Evolutionary conservation across 1,140 invertebrate genomes (phyloP), one percentile per base, ranked within the genome.

Genomic region (Drosophila sp.): DNA sequence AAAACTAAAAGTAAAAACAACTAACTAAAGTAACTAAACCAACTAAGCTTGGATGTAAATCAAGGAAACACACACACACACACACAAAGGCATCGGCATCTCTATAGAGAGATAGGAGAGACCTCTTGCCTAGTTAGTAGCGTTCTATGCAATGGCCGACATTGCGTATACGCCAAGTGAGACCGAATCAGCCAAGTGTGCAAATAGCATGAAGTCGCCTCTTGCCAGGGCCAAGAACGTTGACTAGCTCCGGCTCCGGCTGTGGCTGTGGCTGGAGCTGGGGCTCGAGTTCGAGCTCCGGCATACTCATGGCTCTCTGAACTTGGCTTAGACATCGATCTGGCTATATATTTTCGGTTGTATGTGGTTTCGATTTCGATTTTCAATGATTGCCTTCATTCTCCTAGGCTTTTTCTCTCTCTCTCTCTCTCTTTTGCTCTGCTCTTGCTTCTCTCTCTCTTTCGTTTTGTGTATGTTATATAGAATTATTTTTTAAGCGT

Each of bases 151-250:
- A 76, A 75, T 86, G 66, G 76, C 66, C 80, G 73, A 89, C 80
- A 90, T 84, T 89, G 85, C 84, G 84, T 80, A 89, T 90, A 89
- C 84, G 85, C 73, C 74, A 62, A 68, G 72, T 70, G 66, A 70
- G 73, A 72, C 60, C 23, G 56, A 82, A 69, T 69, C 84, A 87
- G 73, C 84, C 84, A 74, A 85, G 70, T 85, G 81, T 76, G 84
- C 80, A 89, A 87, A 74, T 68, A 84, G 55, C 57, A 63, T 54
- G 32, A 71, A 38, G 60, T 60, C 30, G 55, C 67, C 57, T 75
- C 57, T 75, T 71, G 67, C 84, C 84, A 89, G 84, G 80, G 85
- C 84, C 84, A 89, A 89, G 84, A 89, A 89, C 84, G 76, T 79
- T 76, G 41, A 65, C 74, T 40, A 79, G 60, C 65, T 66, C 10